phyloP scores from a whole-genome alignment of 1,140 invertebrate species.

The Polypedilum pembai region DNA sequence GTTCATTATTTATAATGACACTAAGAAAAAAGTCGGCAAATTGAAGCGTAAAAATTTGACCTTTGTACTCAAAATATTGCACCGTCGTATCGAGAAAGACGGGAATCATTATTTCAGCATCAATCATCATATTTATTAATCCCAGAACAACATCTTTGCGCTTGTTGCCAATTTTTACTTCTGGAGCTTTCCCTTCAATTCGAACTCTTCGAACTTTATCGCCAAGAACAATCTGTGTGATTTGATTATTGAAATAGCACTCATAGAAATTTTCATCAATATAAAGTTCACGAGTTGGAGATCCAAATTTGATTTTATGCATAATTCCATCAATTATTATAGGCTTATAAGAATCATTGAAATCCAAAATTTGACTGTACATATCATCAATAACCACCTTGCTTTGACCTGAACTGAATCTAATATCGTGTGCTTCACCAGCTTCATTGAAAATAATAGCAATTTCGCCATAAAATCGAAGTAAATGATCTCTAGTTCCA shows the following conservation, averaged over 20 bases:
- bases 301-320: conserved; percentile 78
- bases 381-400: conserved; percentile 62
- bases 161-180: conserved; percentile 68
- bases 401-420: conserved; percentile 64
- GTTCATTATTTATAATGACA: conserved; percentile 73
- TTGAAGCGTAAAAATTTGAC: conserved; percentile 64
- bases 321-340: conserved; percentile 60
- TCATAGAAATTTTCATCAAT: conserved; percentile 81
- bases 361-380: conserved; percentile 56
- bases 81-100: conserved; percentile 81
- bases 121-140: conserved; percentile 74
- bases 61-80: conserved; percentile 70
- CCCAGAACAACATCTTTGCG: conserved; percentile 70
- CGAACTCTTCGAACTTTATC: conserved; percentile 66
- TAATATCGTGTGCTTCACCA: conserved; percentile 70
- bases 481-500: conserved; percentile 56
- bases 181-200: conserved; percentile 79
- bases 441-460: conserved; percentile 76
- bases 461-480: conserved; percentile 76
- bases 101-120: conserved; percentile 67
- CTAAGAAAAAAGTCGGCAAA: conserved; percentile 70
- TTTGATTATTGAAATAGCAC: conserved; percentile 84
- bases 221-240: conserved; percentile 73
- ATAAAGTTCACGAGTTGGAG: conserved; percentile 83
- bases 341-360: conserved; percentile 65